Base-by-base conservation (phyloP, 2,113 vertebrate species). In the Vombatus ursinus region DNA sequence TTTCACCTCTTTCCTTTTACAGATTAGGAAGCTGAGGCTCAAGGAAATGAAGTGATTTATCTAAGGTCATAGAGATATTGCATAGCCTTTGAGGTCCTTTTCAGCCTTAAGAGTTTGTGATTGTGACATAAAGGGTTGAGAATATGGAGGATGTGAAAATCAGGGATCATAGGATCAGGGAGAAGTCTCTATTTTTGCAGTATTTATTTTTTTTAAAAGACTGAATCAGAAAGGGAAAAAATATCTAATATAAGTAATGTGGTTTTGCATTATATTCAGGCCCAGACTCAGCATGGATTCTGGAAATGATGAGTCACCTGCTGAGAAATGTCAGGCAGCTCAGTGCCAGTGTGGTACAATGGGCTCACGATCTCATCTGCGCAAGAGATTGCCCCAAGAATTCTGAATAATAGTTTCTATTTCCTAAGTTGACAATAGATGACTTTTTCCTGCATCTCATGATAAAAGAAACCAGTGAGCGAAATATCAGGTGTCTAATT, bases 351-450 rank as follows among this genome's bases (percentile, higher is more conserved):
- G 49, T 48, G 52, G 50, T 52, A 90, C n/a, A n/a, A 52, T 47
- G n/a, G n/a, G 51, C 92, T 26, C 14, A 84, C 6, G 49, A 50
- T 49, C 91, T 54, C 9, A 19, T 54, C 52, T 93, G 91, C 91
- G 44, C 52, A 92, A 92, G 93, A 48, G 28, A 90, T 51, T 1
- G 6, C 8, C 44, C 9, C n/a, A 28, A 48, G 50, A 49, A 92
- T 26, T 89, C 52, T 57, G 93, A 89, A 8, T 90, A 96, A 93
- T 16, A 57, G 44, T 12, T 48, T 52, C 22, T 93, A n/a, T 90
- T 95, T 92, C 19, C 89, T 53, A 14, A 92, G 89, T 3, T 89
- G 91, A 95, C 68, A 95, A 96, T 31, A 96, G 89, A 22, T 94
- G 89, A 96, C n/a, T 52, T 96, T 93, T 96, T 91, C 3, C n/a